Evolutionary conservation across 2,113 vertebrate genomes (phyloP), one percentile per base, ranked within the genome.

Genomic region (Passer domesticus): DNA sequence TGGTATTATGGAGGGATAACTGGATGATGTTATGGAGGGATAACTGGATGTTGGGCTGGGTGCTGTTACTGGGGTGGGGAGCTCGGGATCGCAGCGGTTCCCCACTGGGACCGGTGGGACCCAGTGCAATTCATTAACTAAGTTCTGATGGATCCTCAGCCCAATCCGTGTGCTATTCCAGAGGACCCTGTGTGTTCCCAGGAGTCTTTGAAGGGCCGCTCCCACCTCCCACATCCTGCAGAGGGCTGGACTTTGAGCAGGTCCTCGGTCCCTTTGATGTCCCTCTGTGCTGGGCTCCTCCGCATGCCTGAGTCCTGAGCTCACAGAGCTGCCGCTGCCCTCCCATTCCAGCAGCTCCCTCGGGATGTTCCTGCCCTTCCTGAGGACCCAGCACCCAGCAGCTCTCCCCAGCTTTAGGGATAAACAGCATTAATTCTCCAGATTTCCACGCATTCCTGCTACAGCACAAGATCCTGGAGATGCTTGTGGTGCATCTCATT

Each of bases 251-350:
- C 95, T 90, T 67, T 16, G 91, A 81, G 73, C 94, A 43, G 83
- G 15, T 79, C 30, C 2, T 79, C 7, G 7, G 39, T 74, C 67
- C 91, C 92, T 95, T 95, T 95, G 94, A 96, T 89, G 93, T 95
- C 79, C 49, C 69, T 22, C 15, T 46, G 6, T 47, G 24, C 69
- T 3, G 3, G 1, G 1, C 64, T 82, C 15, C 85, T 83, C 70
- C 2, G 6, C 88, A n/a, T 95, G 59, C 78, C 50, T 94, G 50
- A 53, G 74, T 9, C 43, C 75, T 95, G 96, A 89, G 80, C 25
- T 96, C 93, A 95, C 49, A 2, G 8, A 56, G 66, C 58, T 46
- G 56, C 52, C 4, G 2, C 25, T 44, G 9, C 90, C 56, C 52
- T 72, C 69, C 79, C 15, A 1, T 58, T 37, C 15, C 39, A 19